Evolutionary conservation across 2,113 vertebrate species (phyloP), one percentile per base, ranked within the genome.

Genomic region (Lagopus muta): DNA sequence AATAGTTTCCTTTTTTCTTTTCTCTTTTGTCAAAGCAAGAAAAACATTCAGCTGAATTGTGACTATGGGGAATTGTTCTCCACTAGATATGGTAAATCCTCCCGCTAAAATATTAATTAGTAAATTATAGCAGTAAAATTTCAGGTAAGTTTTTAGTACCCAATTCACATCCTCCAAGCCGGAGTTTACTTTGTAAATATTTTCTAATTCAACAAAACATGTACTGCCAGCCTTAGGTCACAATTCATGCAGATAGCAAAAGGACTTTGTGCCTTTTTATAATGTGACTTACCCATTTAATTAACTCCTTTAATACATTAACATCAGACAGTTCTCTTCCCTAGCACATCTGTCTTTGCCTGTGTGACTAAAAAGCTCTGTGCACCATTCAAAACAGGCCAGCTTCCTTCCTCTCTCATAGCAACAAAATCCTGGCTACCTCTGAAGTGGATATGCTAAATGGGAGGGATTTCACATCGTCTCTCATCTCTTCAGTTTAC

Each of bases 101-200:
- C 48, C 30, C 73, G 43, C 43, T 92, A 87, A 92, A 94, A 88
- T 58, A 67, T 71, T 85, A 80, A 82, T 89, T 89, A 82, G 27
- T 17, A 90, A 92, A 88, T 30, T 0, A 76, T 30, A 65, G 24
- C 87, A 88, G 30, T 85, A 93, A 93, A 92, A 92, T 84, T 96
- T 96, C 66, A 80, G 42, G 66, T 79, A 83, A 50, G 48, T 17
- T 84, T 93, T 92, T 83, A 96, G 72, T 81, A 78, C 43, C 47
- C 89, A 95, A 92, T 94, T 88, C 71, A 83, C 15, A 64, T 67
- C 55, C 54, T 88, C 66, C 93, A 67, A 96, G 94, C 72, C 32
- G 13, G 55, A 92, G 73, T 88, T 95, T 88, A 95, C 89, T 97
- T 88, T 76, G 88, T 95, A 97, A 97, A 97, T 97, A 97, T 97